Conservation (phyloP, 92 coral and sea anemone species). For the Umimayanthus kanabou region DNA sequence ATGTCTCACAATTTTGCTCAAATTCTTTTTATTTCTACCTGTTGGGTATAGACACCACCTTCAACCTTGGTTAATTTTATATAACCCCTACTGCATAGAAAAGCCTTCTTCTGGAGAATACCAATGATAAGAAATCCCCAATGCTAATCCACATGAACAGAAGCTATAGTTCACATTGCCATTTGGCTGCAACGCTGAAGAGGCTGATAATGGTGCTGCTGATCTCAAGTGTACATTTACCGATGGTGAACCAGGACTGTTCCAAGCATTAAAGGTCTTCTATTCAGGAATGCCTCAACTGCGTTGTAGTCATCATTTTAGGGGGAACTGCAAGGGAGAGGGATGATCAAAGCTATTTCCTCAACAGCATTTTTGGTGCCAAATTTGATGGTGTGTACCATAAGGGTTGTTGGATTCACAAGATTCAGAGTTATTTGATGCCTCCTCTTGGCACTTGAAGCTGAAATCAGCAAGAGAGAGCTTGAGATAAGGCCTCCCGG, state of each 20-base stretch:
- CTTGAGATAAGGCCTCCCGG: constrained; percentile 40
- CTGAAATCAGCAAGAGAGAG: constrained; percentile 46
- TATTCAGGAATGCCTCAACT: constrained; percentile 50
- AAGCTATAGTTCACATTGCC: constrained; percentile 59
- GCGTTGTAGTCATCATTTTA: constrained; percentile 55
- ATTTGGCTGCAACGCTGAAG: constrained; percentile 57
- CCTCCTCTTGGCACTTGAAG: constrained; percentile 41
- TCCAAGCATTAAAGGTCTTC: constrained; percentile 54
- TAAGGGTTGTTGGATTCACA: constrained; percentile 59
- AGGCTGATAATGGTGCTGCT: constrained; percentile 53
- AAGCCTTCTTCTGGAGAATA: constrained; percentile 53
- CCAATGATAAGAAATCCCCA: constrained; percentile 42
- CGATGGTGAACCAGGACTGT: constrained; percentile 64
- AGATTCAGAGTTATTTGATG: constrained; percentile 55
- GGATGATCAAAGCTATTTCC: no score
- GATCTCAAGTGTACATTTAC: constrained; percentile 59
- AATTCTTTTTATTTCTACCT: constrained; percentile 16
- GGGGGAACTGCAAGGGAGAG: constrained; percentile 48
- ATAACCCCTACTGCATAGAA: constrained; percentile 66
- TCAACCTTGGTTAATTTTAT: constrained; percentile 60
- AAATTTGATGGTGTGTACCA: constrained; percentile 51
- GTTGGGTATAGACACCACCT: constrained; percentile 61
- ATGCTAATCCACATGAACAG: constrained; percentile 56
- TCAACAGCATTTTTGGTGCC: constrained; percentile 58
- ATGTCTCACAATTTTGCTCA: constrained; percentile 59